Conservation (phyloP, 2,797 vertebrate species). For the Phoxinus dragarum region DNA sequence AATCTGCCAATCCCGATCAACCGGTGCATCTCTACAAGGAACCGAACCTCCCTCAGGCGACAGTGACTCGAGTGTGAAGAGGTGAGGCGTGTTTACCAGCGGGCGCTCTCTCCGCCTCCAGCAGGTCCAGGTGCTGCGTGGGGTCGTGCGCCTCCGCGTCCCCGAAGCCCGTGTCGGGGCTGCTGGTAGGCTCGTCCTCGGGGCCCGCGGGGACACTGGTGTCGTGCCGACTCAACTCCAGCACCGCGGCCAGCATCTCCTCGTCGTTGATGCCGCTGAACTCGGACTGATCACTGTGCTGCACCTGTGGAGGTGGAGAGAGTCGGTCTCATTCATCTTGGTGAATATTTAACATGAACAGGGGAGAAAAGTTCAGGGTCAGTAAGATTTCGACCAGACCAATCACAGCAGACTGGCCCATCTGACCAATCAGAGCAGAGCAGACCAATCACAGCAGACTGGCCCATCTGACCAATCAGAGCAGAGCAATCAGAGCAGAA, state of each 20-base stretch:
- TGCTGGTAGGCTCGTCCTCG: slow-evolving; percentile 88
- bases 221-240: slow-evolving; percentile 93
- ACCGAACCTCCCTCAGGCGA: too few relatives aligned
- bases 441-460: too few relatives aligned
- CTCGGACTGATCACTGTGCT: slow-evolving; percentile 80
- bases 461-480: too few relatives aligned
- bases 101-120: slow-evolving; percentile 84
- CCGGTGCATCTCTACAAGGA: too few relatives aligned
- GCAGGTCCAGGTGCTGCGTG: slow-evolving; percentile 81
- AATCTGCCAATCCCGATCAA: too few relatives aligned
- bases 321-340: not conserved
- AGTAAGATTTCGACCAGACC: not conserved
- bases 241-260: slow-evolving; percentile 90
- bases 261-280: slow-evolving; percentile 90
- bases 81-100: slow-evolving; percentile 64
- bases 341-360: not conserved
- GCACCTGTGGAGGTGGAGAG: slow-evolving; percentile 58
- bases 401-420: too few relatives aligned
- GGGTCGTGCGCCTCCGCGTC: slow-evolving; percentile 90
- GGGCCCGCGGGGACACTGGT: slow-evolving; percentile 74
- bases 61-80: too few relatives aligned
- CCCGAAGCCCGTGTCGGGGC: slow-evolving; percentile 95
- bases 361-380: not conserved
- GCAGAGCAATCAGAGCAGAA: too few relatives aligned
- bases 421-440: too few relatives aligned